Percentiles rank a stretch among this genome's conserved stretches.
Evolutionary conservation across 1,140 invertebrate genomes (phyloP).

Genomic region (Drosophila hydei): DNA sequence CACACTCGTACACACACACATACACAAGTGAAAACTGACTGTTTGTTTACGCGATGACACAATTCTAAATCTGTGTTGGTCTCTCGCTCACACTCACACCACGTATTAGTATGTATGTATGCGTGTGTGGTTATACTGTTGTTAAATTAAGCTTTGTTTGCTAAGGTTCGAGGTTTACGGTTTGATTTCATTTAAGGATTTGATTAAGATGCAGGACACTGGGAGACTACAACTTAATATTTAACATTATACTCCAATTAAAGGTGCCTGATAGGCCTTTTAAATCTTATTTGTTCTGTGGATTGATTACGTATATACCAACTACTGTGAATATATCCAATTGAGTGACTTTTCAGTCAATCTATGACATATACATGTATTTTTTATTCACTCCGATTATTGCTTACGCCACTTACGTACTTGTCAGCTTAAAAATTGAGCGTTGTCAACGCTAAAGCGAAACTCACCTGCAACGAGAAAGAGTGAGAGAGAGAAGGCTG

Average conservation of each 20-base stretch:
- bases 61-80: slow-evolving; percentile 61
- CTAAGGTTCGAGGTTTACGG: slow-evolving; percentile 38
- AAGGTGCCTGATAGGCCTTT: too few relatives aligned
- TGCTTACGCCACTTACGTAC: slow-evolving; percentile 41
- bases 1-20: slow-evolving; percentile 12
- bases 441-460: slow-evolving; percentile 15
- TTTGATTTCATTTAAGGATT: slow-evolving; percentile 41
- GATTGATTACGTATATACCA: neutral
- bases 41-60: slow-evolving; percentile 75
- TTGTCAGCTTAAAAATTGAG: slow-evolving; percentile 35
- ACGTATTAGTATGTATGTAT: slow-evolving; percentile 17
- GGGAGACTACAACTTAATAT: slow-evolving; percentile 8
- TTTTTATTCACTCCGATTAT: slow-evolving; percentile 14
- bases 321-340: neutral
- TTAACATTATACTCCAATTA: slow-evolving; percentile 1
- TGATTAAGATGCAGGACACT: slow-evolving; percentile 31
- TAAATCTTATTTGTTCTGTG: too few relatives aligned
- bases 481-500: slow-evolving; percentile 43
- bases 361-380: neutral
- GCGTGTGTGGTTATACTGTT: neutral
- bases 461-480: slow-evolving; percentile 67
- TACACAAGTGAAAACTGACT: slow-evolving; percentile 46
- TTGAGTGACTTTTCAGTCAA: neutral
- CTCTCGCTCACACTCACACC: slow-evolving; percentile 16
- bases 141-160: slow-evolving; percentile 33